Conservation (phyloP, 2,113 vertebrate genomes). For the Macquaria australasica region DNA sequence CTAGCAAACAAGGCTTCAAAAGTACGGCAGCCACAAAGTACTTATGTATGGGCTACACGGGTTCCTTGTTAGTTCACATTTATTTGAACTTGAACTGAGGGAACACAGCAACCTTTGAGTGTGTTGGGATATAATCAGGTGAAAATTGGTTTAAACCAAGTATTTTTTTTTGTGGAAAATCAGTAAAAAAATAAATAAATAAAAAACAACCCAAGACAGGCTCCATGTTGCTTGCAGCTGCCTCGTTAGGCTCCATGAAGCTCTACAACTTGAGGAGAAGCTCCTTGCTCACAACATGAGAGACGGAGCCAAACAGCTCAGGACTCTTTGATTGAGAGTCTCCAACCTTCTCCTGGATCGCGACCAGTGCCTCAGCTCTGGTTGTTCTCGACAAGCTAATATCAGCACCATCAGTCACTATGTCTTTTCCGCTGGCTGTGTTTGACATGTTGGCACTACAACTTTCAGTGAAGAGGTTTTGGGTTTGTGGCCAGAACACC, state of each 20-base stretch:
- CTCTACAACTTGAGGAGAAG: neutral
- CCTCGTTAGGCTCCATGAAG: conserved; percentile 4
- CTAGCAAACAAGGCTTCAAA: no score
- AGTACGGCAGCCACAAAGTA: neutral
- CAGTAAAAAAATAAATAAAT: neutral
- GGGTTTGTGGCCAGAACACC: conserved; percentile 4
- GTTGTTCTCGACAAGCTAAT: neutral
- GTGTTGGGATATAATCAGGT: no score
- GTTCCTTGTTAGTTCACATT: neutral
- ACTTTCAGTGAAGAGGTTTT: neutral
- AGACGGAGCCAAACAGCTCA: neutral
- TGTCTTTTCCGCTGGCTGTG: neutral
- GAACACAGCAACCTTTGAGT: no score
- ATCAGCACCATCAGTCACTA: neutral
- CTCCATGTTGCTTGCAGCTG: neutral
- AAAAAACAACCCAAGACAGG: neutral
- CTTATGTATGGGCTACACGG: neutral
- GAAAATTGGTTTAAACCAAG: no score
- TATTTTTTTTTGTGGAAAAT: neutral
- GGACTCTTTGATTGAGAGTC: neutral
- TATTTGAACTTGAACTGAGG: neutral
- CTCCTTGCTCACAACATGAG: neutral
- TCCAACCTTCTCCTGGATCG: neutral
- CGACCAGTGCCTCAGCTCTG: neutral
- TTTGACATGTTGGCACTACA: neutral